Percentiles rank a stretch among this genome's conserved stretches.
These are phyloP conservation scores for Heliopora coerulea DNA, from an alignment of 92 coral and sea anemone genomes.

Conservation along the genomic window DNA sequence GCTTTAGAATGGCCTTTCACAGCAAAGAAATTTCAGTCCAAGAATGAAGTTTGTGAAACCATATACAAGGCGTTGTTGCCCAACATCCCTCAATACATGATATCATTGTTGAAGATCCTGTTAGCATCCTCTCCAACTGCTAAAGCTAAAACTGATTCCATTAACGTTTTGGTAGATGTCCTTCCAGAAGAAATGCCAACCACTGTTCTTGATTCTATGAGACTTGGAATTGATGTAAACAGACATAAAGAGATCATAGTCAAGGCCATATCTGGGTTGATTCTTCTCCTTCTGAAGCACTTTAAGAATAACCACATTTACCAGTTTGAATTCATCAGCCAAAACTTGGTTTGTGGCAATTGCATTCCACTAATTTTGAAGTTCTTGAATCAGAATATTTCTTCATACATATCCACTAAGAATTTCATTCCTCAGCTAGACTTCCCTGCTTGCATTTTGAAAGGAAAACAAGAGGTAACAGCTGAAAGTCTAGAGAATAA, in stretches of 20 bases:
- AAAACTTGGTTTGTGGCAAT: conserved; percentile 93
- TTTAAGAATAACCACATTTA: conserved; percentile 86
- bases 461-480: conserved; percentile 79
- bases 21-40: conserved; percentile 44
- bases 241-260: conserved; percentile 97
- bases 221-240: conserved; percentile 96
- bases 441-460: conserved; percentile 81
- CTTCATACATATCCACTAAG: conserved; percentile 90
- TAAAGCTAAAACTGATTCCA: conserved; percentile 94
- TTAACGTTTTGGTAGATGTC: conserved; percentile 91
- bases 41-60: conserved; percentile 43
- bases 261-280: conserved; percentile 84
- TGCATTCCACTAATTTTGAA: conserved; percentile 95
- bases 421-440: conserved; percentile 96
- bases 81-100: conserved; percentile 96
- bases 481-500: conserved; percentile 97
- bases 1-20: conserved; percentile 84
- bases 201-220: conserved; percentile 93
- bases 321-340: conserved; percentile 97
- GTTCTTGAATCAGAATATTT: conserved; percentile 88
- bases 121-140: conserved; percentile 99
- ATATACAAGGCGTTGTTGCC: conserved; percentile 81
- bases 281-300: conserved; percentile 87
- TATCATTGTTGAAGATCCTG: conserved; percentile 78
- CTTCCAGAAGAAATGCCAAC: conserved; percentile 99